phyloP scores from a whole-genome alignment of 2,888 invertebrate genomes.

The Macaria liturata region DNA sequence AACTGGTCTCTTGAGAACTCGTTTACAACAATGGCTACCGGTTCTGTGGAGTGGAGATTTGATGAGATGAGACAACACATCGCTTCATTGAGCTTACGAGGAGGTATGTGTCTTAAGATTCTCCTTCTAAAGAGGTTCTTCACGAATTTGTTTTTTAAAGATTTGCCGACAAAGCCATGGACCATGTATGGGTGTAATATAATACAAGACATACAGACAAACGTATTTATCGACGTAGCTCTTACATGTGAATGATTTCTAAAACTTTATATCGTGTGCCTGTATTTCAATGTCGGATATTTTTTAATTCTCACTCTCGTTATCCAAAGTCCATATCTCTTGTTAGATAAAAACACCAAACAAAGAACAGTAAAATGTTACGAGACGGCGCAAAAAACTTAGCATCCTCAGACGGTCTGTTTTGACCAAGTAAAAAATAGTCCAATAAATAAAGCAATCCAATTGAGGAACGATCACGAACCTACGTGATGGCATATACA shows the following conservation, averaged over 20 bases:
- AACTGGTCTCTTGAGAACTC: conserved; percentile 35
- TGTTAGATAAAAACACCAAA: no score
- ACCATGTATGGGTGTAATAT: neutral
- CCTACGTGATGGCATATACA: conserved; percentile 40
- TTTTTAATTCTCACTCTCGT: no score
- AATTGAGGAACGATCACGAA: conserved; percentile 42
- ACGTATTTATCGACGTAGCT: no score
- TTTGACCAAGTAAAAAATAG: conserved; percentile 19
- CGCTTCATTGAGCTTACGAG: conserved; percentile 33
- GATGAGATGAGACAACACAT: conserved; percentile 35
- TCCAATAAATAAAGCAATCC: conserved; percentile 31
- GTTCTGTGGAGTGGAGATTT: conserved; percentile 33
- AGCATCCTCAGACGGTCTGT: neutral
- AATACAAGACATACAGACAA: neutral
- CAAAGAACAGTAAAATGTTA: no score
- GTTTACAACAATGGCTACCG: conserved; percentile 38
- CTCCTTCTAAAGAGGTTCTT: conserved; percentile 18
- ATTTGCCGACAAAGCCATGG: conserved; percentile 20
- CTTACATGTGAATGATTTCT: no score
- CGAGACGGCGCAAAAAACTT: no score
- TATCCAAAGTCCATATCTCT: no score
- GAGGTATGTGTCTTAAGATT: conserved; percentile 27
- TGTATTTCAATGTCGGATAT: no score
- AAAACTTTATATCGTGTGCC: no score
- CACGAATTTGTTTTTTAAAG: conserved; percentile 16